phyloP scores from a whole-genome alignment of 2,113 vertebrate genomes.

The Spizaetus ornatus region DNA sequence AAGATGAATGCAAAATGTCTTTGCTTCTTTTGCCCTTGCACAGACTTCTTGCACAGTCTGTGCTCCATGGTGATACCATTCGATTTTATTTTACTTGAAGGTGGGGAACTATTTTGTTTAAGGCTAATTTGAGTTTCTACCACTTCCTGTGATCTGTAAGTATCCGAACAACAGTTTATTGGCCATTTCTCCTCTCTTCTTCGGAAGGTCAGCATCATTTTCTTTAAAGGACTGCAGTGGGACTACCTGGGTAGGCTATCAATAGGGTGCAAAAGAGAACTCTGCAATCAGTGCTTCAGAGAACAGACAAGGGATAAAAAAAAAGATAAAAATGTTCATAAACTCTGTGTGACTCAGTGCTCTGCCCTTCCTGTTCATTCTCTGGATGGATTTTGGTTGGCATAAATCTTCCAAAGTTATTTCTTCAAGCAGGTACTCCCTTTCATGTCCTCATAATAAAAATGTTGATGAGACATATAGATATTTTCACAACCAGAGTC shows the following conservation, averaged over 20 bases:
- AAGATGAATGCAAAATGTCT: not conserved
- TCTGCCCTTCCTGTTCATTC: not conserved
- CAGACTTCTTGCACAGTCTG: not conserved
- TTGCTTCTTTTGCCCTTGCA: not conserved
- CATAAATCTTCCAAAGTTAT: not conserved
- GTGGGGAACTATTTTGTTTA: not conserved
- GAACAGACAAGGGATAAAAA: not conserved
- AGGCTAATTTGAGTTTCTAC: not conserved
- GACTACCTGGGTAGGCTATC: too few species aligned
- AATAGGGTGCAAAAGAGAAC: not conserved
- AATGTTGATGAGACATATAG: fast-evolving
- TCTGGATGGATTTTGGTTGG: not conserved
- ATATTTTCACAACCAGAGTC: not conserved
- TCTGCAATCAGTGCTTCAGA: not conserved
- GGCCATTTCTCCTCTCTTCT: not conserved
- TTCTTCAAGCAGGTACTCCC: not conserved
- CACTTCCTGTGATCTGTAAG: not conserved
- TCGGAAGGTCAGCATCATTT: not conserved
- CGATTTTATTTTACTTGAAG: not conserved
- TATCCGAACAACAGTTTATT: not conserved
- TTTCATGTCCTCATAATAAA: not conserved
- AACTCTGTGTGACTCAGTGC: not conserved
- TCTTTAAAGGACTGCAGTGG: not conserved
- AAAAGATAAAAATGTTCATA: not conserved
- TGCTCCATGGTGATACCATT: not conserved